Evolutionary conservation across 1,140 invertebrate genomes (phyloP), one percentile per base, ranked within the genome.

Genomic region (Drosophila navojoa): DNA sequence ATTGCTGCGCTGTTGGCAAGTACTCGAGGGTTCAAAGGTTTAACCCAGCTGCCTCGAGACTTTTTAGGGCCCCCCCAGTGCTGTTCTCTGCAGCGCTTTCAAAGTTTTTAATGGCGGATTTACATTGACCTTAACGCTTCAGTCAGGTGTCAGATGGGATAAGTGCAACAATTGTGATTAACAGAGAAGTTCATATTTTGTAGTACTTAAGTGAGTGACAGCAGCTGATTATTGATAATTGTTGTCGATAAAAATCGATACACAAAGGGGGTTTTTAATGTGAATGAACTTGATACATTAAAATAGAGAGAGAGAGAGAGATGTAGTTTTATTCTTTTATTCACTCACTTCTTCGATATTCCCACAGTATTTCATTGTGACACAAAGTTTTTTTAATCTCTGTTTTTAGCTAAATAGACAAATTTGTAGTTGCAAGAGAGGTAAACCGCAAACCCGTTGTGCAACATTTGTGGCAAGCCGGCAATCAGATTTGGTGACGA

Each of bases 401-500:
- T 19, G 27, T 47, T 47, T 4, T 22, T 16, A 22, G 22, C 19
- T 25, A 47, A 47, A 16, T 45, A 19, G 35, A 38, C 35, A 38
- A 38, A 38, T 38, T 38, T 38, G 9, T 38, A 13, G 35, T 38
- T 11, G 10, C 35, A 38, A 11, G 32, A 35, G 19, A 22, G 19
- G 19, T 22, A 22, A 22, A 22, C 19, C 7, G 13, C 54, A 80
- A 80, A 80, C 78, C 77, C 78, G 78, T 72, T 77, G 75, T 64
- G 62, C 69, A 74, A 66, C 73, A 80, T 80, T 71, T 63, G 68
- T 59, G 63, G 68, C 71, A 62, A 55, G 62, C 55, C 70, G 71
- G 71, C 79, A 74, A 49, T 32, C 35, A 38, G 54, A 40, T 66
- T 74, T 71, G 64, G 79, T 76, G 71, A 82, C 42, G 67, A 72